Evolutionary conservation across 2,888 invertebrate species (phyloP), one percentile per base, ranked within the genome.

Genomic region (Smittia sp.): DNA sequence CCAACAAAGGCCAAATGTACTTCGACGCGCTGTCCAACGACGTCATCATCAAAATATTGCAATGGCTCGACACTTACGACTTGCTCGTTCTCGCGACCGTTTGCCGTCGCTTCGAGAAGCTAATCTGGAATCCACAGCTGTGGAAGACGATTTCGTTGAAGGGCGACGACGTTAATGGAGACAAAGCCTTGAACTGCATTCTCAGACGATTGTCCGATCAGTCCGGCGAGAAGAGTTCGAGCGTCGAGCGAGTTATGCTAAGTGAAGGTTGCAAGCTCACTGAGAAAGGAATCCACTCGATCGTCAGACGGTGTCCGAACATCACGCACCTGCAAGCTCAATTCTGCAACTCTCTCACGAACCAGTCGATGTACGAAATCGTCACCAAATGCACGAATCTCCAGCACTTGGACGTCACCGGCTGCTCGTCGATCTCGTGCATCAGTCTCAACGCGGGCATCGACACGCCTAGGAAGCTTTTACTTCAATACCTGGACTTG

Each of bases 401-500:
- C 74, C 90, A 92, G 82, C 92, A 93, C 81, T 86, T 95, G 67
- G 93, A 94, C 82, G 86, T 94, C 22, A 92, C 93, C 76, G 93
- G 93, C 75, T 94, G 93, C 81, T 86, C 89, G 25, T 87, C 90
- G 80, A 88, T 94, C 76, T 91, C 91, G 76, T 92, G 91, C 84
- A 90, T 93, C 24, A 89, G 88, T 77, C 86, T 89, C 78, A 86
- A 87, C 76, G 86, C 88, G 77, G 85, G 88, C 69, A 85, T 88
- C 75, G 88, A 89, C 76, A 86, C 87, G 4, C 84, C 88, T 0
- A 82, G 89, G 74, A 84, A 89, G 70, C 86, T 95, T 13, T 88
- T 91, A 62, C 85, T 96, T 62, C 94, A 95, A 80, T 93, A 92
- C 81, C 85, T 96, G 76, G 96, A 96, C 83, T 86, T 96, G 77